Conservation (phyloP, 2,888 invertebrate genomes). For the Petrolisthes manimaculis region DNA sequence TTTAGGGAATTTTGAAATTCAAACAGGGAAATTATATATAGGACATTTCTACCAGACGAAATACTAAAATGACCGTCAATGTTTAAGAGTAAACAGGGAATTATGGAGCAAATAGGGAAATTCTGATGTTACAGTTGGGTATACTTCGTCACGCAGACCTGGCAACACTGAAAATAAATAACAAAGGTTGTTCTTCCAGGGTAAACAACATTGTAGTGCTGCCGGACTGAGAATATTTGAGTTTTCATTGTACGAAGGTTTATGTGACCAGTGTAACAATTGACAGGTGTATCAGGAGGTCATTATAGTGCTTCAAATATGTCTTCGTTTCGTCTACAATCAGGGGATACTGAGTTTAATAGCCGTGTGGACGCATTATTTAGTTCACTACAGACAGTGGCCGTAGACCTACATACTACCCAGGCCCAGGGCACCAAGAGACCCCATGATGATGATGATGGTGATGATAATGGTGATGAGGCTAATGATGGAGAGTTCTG, state of each 20-base stretch:
- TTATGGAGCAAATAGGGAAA: too few relatives aligned
- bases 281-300: background rate
- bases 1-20: too few relatives aligned
- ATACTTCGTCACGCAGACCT: too few relatives aligned
- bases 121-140: too few relatives aligned
- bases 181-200: too few relatives aligned
- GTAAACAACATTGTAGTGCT: background rate
- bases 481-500: conserved; percentile 17
- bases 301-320: background rate
- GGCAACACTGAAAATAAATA: too few relatives aligned
- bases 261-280: background rate
- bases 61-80: too few relatives aligned
- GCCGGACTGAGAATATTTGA: background rate
- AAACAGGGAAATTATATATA: too few relatives aligned
- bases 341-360: conserved; percentile 48
- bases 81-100: too few relatives aligned
- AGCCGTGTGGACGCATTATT: conserved; percentile 51
- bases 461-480: background rate
- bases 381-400: conserved; percentile 41
- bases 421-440: background rate
- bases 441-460: conserved; percentile 5
- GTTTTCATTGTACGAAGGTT: background rate
- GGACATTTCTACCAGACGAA: too few relatives aligned
- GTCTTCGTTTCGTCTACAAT: conserved; percentile 42
- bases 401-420: conserved; percentile 26